Evolutionary conservation across 2,888 invertebrate species (phyloP).

Genomic region (Hololepta plana): DNA sequence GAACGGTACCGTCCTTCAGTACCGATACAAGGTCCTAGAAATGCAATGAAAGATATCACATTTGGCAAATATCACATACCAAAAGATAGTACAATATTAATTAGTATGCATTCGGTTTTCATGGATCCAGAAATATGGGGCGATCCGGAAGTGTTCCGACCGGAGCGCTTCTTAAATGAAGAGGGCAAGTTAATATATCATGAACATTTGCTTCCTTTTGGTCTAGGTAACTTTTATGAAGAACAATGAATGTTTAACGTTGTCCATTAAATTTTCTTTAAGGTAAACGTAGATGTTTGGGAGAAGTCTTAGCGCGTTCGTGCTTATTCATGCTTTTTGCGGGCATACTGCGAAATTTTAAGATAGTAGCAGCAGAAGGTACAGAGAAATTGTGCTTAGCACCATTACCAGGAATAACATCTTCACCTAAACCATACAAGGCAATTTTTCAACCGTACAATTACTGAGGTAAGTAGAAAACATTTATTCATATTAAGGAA

Average conservation of each 20-base stretch:
- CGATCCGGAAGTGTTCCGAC: constrained; percentile 42
- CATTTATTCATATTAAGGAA: too few species aligned
- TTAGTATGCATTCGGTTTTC: constrained; percentile 30
- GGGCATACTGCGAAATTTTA: constrained; percentile 37
- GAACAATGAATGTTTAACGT: constrained; percentile 4
- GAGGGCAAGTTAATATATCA: constrained; percentile 17
- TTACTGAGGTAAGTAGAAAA: too few species aligned
- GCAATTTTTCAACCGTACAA: too few species aligned
- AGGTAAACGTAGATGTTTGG: constrained; percentile 46
- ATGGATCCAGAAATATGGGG: constrained; percentile 37
- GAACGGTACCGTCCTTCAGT: constrained; percentile 28
- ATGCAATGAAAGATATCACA: constrained; percentile 32
- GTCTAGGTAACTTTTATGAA: constrained; percentile 23
- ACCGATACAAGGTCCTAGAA: constrained; percentile 30
- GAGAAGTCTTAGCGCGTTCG: constrained; percentile 40
- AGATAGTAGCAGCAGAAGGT: constrained; percentile 26
- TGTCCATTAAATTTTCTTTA: constrained; percentile 13
- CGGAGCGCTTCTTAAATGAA: constrained; percentile 39
- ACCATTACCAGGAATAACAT: constrained; percentile 33
- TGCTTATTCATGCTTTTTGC: constrained; percentile 42
- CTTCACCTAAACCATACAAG: constrained; percentile 11
- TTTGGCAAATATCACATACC: constrained; percentile 33
- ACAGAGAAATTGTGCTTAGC: constrained; percentile 25
- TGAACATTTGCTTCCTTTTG: constrained; percentile 24
- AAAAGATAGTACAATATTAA: constrained; percentile 21